phyloP scores from a whole-genome alignment of 2,113 vertebrate genomes.

The Paradoxurus hermaphroditus region DNA sequence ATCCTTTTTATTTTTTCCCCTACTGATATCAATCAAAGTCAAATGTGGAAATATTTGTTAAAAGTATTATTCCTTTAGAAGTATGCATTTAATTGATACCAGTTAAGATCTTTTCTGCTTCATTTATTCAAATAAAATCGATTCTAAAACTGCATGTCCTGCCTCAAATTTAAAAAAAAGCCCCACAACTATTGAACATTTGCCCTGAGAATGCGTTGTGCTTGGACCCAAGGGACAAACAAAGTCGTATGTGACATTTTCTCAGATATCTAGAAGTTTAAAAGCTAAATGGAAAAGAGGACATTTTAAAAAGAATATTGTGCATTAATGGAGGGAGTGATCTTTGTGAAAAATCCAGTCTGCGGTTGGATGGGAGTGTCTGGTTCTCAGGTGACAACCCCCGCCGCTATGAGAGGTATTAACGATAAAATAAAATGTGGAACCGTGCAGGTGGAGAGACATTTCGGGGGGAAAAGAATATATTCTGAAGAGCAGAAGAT shows the following conservation, averaged over 20 bases:
- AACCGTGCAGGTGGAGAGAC: background rate
- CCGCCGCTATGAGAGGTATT: no score
- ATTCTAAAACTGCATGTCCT: background rate
- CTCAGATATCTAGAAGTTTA: background rate
- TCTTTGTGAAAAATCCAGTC: background rate
- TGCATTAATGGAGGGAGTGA: background rate
- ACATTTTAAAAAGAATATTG: background rate
- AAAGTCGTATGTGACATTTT: background rate
- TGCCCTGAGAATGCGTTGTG: background rate
- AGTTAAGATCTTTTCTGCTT: background rate
- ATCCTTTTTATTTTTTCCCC: constrained; percentile 15
- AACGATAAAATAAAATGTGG: background rate
- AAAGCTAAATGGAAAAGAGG: background rate
- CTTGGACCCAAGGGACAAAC: background rate
- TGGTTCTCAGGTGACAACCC: background rate
- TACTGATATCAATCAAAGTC: background rate
- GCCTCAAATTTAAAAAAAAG: background rate
- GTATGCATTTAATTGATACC: background rate
- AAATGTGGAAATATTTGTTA: background rate
- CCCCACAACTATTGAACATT: background rate
- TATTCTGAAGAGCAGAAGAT: background rate
- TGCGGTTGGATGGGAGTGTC: background rate
- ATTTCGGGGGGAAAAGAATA: background rate
- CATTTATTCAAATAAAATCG: constrained; percentile 14
- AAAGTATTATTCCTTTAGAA: background rate